Evolutionary conservation across 2,888 invertebrate genomes (phyloP).

Genomic region (Apodemia mormo): DNA sequence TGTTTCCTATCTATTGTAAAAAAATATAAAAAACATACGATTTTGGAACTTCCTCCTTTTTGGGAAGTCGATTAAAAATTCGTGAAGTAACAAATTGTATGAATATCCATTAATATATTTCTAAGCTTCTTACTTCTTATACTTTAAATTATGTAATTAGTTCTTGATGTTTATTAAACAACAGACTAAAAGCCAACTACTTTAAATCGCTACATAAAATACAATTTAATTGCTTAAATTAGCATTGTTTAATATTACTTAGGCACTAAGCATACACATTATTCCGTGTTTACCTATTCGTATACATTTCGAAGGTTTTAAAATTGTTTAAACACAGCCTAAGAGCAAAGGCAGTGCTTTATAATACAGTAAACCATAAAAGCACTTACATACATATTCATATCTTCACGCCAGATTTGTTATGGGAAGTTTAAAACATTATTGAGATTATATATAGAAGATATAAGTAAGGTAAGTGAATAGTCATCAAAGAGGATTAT

Average conservation of each 20-base stretch:
- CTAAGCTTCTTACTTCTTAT: no score
- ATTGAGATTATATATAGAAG: no score
- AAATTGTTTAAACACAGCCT: neutral
- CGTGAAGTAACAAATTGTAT: no score
- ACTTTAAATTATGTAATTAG: neutral
- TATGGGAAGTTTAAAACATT: no score
- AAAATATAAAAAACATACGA: no score
- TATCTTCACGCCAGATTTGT: no score
- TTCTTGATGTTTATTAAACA: neutral
- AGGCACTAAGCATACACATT: neutral
- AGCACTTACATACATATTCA: slow-evolving; percentile 32
- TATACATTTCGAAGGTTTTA: neutral
- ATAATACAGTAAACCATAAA: neutral
- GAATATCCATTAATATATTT: no score
- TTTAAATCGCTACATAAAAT: neutral
- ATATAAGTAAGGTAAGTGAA: no score
- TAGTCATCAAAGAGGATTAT: no score
- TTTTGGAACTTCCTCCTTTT: no score
- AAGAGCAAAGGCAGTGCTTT: neutral
- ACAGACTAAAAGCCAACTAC: neutral
- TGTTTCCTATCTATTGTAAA: no score
- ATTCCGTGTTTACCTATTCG: neutral
- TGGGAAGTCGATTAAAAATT: no score
- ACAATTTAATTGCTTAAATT: neutral
- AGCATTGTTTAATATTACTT: slow-evolving; percentile 1